These are phyloP conservation scores for Aphelocoma californica DNA, from an alignment of 2,797 vertebrate species.

Conservation along the genomic window DNA sequence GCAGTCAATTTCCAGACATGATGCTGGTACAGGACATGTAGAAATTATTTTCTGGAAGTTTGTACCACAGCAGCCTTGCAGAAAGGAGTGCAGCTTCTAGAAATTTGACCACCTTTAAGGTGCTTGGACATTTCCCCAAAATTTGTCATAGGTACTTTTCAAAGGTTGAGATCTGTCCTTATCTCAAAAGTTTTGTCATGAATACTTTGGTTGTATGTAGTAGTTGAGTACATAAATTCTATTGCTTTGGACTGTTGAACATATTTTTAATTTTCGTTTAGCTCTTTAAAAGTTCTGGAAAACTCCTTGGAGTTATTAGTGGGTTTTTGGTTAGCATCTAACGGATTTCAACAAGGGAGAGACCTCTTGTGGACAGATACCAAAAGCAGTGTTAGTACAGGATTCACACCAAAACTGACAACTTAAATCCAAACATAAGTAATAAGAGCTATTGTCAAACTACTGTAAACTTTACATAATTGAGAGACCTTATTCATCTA, in stretches of 20 bases:
- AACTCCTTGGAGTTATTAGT: background rate
- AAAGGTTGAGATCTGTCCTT: rapidly evolving
- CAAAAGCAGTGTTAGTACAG: background rate
- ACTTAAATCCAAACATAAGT: background rate
- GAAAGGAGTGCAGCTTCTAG: background rate
- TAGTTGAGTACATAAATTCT: background rate
- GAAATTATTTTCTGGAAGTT: background rate
- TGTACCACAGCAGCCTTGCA: background rate
- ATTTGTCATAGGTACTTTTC: background rate
- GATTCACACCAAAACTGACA: background rate
- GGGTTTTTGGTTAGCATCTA: background rate
- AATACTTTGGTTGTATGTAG: background rate
- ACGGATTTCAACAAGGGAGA: background rate
- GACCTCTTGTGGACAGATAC: constrained; percentile 49
- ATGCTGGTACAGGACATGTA: background rate
- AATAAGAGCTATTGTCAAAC: background rate
- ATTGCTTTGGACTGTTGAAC: background rate
- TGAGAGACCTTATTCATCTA: background rate
- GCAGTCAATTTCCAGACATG: background rate
- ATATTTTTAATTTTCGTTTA: background rate
- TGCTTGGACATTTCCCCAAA: background rate
- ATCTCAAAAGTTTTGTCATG: background rate
- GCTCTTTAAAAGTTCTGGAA: background rate
- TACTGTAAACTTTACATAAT: background rate
- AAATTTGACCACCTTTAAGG: background rate